These are phyloP conservation scores for Andricus grossulariae DNA, from an alignment of 1,140 invertebrate genomes.

Conservation along the genomic window DNA sequence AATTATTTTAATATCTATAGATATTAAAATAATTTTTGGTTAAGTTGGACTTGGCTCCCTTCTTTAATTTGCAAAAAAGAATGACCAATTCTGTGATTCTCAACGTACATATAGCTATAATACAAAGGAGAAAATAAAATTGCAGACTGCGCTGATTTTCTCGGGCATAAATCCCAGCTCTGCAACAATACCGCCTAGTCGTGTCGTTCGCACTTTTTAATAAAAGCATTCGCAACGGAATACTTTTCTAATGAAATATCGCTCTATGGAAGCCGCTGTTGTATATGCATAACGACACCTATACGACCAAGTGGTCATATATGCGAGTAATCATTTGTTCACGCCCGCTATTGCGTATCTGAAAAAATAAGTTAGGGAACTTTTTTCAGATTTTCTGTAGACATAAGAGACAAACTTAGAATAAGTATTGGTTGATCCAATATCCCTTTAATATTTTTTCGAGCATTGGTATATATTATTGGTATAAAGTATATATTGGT, in stretches of 20 bases:
- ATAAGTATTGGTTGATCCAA: too few relatives aligned
- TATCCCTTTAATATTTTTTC: too few relatives aligned
- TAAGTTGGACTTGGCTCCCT: neutral
- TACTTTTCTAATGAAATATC: conserved; percentile 58
- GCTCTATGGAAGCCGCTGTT: conserved; percentile 43
- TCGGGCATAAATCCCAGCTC: conserved; percentile 54
- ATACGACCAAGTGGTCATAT: neutral
- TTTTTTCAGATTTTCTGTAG: too few relatives aligned
- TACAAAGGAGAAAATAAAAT: conserved; percentile 43
- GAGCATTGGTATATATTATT: too few relatives aligned
- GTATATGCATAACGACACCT: neutral
- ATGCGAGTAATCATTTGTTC: neutral
- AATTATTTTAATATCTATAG: conserved; percentile 25
- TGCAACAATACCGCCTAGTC: conserved; percentile 41
- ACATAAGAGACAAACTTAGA: too few relatives aligned
- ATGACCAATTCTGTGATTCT: conserved; percentile 47
- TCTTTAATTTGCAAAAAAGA: conserved; percentile 40
- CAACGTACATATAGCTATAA: neutral
- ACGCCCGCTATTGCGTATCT: too few relatives aligned
- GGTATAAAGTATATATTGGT: too few relatives aligned
- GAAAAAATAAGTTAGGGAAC: too few relatives aligned
- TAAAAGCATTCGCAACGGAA: conserved; percentile 57
- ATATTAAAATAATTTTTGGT: neutral
- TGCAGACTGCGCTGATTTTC: conserved; percentile 53
- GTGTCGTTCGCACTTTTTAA: conserved; percentile 55